A percentile compares a stretch with the other conserved stretches of the same genome.
These are phyloP conservation scores for Paramormyrops kingsleyae DNA, from an alignment of 2,113 vertebrate species.

Conservation along the genomic window DNA sequence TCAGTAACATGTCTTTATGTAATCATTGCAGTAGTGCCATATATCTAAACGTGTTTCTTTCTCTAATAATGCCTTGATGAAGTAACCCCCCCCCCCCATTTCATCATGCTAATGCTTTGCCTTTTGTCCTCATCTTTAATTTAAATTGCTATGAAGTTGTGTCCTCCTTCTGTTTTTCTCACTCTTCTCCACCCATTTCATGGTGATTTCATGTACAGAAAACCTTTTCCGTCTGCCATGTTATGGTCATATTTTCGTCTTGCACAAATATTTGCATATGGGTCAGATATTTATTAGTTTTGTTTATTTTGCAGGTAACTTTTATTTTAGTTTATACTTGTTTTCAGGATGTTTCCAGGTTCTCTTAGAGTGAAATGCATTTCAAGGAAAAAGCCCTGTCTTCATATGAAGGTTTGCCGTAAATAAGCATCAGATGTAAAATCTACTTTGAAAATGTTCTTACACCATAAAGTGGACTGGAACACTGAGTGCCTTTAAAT, in stretches of 20 bases:
- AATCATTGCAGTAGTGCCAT: background rate
- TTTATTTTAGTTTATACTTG: background rate
- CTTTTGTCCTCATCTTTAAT: background rate
- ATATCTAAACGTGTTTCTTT: background rate
- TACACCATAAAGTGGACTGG: background rate
- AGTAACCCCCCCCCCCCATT: background rate
- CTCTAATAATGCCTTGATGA: background rate
- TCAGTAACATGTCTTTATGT: background rate
- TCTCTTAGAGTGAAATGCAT: background rate
- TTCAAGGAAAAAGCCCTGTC: background rate
- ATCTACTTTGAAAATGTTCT: background rate
- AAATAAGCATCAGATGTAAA: background rate
- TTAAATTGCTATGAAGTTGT: background rate
- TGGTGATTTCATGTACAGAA: background rate
- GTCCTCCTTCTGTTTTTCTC: background rate
- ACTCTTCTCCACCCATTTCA: background rate
- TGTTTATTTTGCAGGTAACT: background rate
- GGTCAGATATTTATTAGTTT: background rate
- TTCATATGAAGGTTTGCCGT: background rate
- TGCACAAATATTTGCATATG: constrained; percentile 1
- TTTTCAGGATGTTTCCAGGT: background rate
- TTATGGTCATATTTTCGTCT: background rate
- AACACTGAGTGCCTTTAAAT: background rate
- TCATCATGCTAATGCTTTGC: background rate
- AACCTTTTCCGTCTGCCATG: background rate